These are phyloP conservation scores for Paramuricea clavata DNA, from an alignment of 92 coral and sea anemone genomes.

Conservation along the genomic window DNA sequence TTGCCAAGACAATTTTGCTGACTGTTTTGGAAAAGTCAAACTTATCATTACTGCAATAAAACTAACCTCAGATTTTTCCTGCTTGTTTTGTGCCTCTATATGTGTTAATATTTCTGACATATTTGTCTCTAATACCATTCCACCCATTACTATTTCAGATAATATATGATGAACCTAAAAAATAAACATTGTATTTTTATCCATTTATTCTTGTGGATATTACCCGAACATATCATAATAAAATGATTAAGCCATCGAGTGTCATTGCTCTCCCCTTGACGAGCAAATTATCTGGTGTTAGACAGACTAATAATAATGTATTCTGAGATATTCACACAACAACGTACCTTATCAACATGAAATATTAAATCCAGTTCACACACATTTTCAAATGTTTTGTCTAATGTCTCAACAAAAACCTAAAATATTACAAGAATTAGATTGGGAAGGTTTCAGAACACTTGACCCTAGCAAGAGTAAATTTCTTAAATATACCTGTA, in stretches of 20 bases:
- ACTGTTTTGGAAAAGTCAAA: too few species aligned
- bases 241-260: too few species aligned
- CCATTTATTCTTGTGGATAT: not conserved
- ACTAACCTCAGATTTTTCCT: constrained; percentile 97
- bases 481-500: constrained; percentile 72
- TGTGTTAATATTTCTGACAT: constrained; percentile 99
- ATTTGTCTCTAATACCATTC: constrained; percentile 98
- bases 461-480: not conserved
- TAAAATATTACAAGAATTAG: constrained; percentile 30
- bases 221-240: too few species aligned
- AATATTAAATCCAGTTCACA: constrained; percentile 97
- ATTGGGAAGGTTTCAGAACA: too few species aligned
- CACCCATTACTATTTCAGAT: constrained; percentile 98
- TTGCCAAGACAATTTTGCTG: too few species aligned
- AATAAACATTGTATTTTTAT: not conserved
- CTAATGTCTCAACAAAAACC: constrained; percentile 99
- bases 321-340: not conserved
- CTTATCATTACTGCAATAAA: not conserved
- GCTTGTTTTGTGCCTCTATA: constrained; percentile 93
- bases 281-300: too few species aligned
- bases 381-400: constrained; percentile 98
- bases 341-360: constrained; percentile 92
- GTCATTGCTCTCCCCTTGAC: too few species aligned
- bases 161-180: constrained; percentile 88
- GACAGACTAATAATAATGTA: too few species aligned